Evolutionary conservation across 2,113 vertebrate species (phyloP).

Genomic region (human): DNA sequence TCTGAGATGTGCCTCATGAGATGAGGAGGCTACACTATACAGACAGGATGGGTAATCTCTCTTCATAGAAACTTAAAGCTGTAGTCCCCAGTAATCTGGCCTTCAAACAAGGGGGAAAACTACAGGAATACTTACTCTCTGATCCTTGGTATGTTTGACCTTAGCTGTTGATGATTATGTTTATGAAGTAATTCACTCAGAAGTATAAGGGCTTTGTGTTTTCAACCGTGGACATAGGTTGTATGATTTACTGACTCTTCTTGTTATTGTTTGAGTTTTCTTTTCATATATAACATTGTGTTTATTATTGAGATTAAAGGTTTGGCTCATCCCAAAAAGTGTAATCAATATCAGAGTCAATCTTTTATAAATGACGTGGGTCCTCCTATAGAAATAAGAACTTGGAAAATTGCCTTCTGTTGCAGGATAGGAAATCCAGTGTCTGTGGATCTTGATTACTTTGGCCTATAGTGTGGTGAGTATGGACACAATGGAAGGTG

Average conservation of each 20-base stretch:
- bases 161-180: background rate
- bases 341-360: background rate
- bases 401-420: background rate
- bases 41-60: background rate
- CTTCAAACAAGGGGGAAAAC: background rate
- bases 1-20: background rate
- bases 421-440: background rate
- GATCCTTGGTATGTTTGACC: background rate
- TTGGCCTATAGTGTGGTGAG: background rate
- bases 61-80: background rate
- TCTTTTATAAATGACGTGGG: background rate
- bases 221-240: background rate
- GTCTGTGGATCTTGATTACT: background rate
- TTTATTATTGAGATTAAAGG: background rate
- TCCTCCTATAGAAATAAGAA: background rate
- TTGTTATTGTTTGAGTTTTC: background rate
- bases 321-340: background rate
- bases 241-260: background rate
- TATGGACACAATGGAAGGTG: background rate
- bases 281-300: background rate
- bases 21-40: background rate
- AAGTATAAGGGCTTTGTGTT: conserved; percentile 8
- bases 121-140: background rate
- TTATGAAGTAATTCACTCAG: background rate
- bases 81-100: background rate